Evolutionary conservation across 2,113 vertebrate genomes (phyloP).

Genomic region (Bufo gargarizans): DNA sequence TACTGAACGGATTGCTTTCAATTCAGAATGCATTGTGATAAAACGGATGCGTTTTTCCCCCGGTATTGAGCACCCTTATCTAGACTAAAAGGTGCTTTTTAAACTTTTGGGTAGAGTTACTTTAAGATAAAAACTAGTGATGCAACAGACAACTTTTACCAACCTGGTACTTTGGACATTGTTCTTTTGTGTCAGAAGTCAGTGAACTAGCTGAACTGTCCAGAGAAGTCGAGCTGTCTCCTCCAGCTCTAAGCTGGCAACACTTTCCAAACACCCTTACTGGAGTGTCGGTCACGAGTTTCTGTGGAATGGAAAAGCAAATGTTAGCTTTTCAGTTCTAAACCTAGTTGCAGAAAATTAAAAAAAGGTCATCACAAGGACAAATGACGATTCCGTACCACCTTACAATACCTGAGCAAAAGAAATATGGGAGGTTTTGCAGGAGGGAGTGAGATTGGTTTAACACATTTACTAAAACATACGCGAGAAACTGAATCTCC

Average conservation of each 20-base stretch:
- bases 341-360: not conserved
- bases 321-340: not conserved
- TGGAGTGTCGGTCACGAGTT: constrained; percentile 83
- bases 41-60: too few species aligned
- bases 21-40: too few species aligned
- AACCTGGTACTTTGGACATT: constrained; percentile 89
- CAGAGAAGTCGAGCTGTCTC: constrained; percentile 92
- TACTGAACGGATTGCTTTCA: too few species aligned
- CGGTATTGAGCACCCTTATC: not conserved
- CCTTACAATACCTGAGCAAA: not conserved
- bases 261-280: constrained; percentile 91
- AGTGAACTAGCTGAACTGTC: constrained; percentile 89
- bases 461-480: too few species aligned
- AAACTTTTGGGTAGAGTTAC: not conserved
- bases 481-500: too few species aligned
- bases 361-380: not conserved
- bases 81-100: not conserved
- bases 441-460: too few species aligned
- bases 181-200: constrained; percentile 87
- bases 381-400: not conserved
- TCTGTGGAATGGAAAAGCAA: constrained; percentile 71
- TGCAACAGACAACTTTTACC: constrained; percentile 29
- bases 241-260: constrained; percentile 88
- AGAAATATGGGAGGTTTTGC: too few species aligned
- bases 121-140: not conserved